Evolutionary conservation across 2,888 invertebrate genomes (phyloP).

Genomic region (Koerneria pararmatus): DNA sequence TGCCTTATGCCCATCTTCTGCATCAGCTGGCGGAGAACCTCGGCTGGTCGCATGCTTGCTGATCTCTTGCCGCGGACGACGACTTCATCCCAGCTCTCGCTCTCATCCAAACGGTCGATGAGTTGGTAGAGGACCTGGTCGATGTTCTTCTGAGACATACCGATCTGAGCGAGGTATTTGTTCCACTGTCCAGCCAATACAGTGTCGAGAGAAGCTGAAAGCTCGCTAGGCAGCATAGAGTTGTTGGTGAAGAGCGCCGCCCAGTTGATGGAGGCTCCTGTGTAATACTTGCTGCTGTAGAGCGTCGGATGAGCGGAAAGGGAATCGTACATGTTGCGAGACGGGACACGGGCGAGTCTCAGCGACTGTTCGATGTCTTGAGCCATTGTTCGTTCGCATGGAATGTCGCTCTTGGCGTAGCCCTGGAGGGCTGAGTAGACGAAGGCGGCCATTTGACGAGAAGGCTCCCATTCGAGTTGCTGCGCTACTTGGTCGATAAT

Average conservation of each 20-base stretch:
- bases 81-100: slow-evolving; percentile 24
- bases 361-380: slow-evolving; percentile 29
- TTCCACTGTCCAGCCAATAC: slow-evolving; percentile 45
- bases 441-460: slow-evolving; percentile 46
- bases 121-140: slow-evolving; percentile 32
- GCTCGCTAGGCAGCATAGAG: slow-evolving; percentile 39
- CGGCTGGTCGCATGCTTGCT: slow-evolving; percentile 26
- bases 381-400: slow-evolving; percentile 39
- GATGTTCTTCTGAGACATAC: slow-evolving; percentile 42
- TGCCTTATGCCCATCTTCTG: slow-evolving; percentile 41
- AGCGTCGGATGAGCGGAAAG: slow-evolving; percentile 35
- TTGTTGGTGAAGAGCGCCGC: slow-evolving; percentile 43
- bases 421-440: slow-evolving; percentile 39
- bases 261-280: slow-evolving; percentile 39
- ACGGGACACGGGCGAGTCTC: slow-evolving; percentile 31
- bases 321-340: slow-evolving; percentile 32
- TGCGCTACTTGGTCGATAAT: slow-evolving; percentile 46
- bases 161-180: slow-evolving; percentile 25
- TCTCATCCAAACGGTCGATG: slow-evolving; percentile 27
- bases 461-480: slow-evolving; percentile 38
- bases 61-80: slow-evolving; percentile 33
- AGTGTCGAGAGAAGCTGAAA: slow-evolving; percentile 41
- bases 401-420: slow-evolving; percentile 39
- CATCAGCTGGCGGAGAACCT: slow-evolving; percentile 34
- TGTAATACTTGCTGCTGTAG: slow-evolving; percentile 35